Evolutionary conservation across 2,888 invertebrate genomes (phyloP).

Genomic region (Boloria euphrosyne): DNA sequence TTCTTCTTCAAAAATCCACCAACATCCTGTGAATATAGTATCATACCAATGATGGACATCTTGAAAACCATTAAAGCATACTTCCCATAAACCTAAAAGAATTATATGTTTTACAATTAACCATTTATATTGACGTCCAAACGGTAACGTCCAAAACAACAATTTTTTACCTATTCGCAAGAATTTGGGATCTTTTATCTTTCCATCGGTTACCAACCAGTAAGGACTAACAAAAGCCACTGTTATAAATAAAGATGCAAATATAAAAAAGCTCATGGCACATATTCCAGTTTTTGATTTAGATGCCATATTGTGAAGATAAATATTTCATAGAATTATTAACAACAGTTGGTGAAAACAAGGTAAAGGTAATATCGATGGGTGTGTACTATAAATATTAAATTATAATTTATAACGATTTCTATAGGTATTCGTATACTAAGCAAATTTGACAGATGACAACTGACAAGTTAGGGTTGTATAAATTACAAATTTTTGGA

Average conservation of each 20-base stretch:
- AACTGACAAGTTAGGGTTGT: background rate
- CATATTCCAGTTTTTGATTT: slow-evolving; percentile 86
- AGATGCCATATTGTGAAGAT: slow-evolving; percentile 64
- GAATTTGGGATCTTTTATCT: slow-evolving; percentile 89
- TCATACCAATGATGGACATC: slow-evolving; percentile 94
- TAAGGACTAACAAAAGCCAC: slow-evolving; percentile 93
- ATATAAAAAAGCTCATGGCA: slow-evolving; percentile 85
- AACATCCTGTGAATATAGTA: slow-evolving; percentile 91
- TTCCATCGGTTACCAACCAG: slow-evolving; percentile 93
- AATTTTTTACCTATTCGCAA: slow-evolving; percentile 86
- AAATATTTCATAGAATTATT: background rate
- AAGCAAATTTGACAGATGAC: slow-evolving; percentile 9
- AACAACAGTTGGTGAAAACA: background rate
- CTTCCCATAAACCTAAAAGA: slow-evolving; percentile 93
- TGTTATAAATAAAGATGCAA: slow-evolving; percentile 87
- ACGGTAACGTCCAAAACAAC: background rate
- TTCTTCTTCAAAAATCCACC: slow-evolving; percentile 99
- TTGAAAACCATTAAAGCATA: slow-evolving; percentile 94
- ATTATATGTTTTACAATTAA: background rate
- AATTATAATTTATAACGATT: background rate
- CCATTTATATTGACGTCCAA: background rate
- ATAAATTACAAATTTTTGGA: background rate
- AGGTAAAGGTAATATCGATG: background rate
- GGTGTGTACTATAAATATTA: slow-evolving; percentile 22
- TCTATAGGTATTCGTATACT: background rate